Evolutionary conservation across 2,888 invertebrate genomes (phyloP).

Genomic region (Drosophila anomelani): DNA sequence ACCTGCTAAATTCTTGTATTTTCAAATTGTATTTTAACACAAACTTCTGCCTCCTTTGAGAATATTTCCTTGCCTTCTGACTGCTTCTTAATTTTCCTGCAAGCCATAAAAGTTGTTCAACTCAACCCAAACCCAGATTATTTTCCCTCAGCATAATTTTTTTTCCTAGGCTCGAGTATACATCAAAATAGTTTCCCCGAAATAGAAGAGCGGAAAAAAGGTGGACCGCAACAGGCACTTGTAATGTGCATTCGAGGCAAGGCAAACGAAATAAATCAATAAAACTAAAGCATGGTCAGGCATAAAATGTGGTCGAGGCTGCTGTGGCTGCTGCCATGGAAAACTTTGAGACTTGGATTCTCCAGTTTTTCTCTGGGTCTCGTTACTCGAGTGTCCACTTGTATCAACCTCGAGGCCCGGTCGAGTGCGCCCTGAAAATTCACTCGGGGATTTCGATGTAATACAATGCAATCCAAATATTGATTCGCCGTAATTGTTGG

Average conservation of each 20-base stretch:
- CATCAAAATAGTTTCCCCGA: conserved; percentile 40
- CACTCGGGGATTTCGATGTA: conserved; percentile 34
- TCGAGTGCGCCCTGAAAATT: conserved; percentile 20
- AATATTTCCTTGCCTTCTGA: no score
- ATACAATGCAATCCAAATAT: conserved; percentile 65
- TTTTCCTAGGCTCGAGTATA: not conserved
- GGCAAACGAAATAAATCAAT: conserved; percentile 56
- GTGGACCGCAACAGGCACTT: conserved; percentile 52
- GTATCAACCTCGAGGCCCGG: conserved; percentile 35
- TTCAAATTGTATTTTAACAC: not conserved
- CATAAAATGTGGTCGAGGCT: conserved; percentile 48
- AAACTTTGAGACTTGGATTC: conserved; percentile 14
- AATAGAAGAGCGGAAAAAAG: conserved; percentile 25
- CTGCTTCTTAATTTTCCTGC: not conserved
- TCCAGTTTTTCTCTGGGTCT: conserved; percentile 46
- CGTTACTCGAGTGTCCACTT: conserved; percentile 48
- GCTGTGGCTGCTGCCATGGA: conserved; percentile 16
- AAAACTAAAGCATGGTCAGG: conserved; percentile 63
- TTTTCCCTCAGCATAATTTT: not conserved
- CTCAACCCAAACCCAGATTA: conserved; percentile 4
- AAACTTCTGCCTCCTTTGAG: not conserved
- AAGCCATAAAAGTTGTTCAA: not conserved
- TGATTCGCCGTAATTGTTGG: conserved; percentile 60
- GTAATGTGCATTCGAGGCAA: conserved; percentile 37
- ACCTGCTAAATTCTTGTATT: not conserved